Conservation (phyloP, 92 coral and sea anemone species). For the Actinostola sp. region DNA sequence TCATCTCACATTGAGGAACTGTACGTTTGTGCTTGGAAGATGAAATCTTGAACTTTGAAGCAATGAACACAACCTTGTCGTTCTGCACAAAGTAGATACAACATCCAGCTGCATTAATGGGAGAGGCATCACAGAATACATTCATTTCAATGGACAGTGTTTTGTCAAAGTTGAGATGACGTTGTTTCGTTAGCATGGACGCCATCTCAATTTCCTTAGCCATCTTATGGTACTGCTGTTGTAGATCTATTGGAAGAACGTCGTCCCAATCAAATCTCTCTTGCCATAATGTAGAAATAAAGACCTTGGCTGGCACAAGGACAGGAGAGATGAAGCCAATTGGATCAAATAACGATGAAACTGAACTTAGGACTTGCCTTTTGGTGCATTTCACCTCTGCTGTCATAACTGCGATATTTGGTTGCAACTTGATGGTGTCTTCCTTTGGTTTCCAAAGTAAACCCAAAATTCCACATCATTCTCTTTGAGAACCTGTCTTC, state of each 20-base stretch:
- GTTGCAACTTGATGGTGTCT: constrained; percentile 41
- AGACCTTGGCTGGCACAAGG: constrained; percentile 45
- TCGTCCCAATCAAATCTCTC: constrained; percentile 51
- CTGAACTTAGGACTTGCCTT: constrained; percentile 46
- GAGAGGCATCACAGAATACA: constrained; percentile 61
- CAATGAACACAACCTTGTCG: constrained; percentile 42
- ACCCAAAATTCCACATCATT: constrained; percentile 27
- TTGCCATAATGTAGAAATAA: constrained; percentile 49
- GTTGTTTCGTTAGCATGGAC: constrained; percentile 14
- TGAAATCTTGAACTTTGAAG: constrained; percentile 50
- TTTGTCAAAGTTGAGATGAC: constrained; percentile 45
- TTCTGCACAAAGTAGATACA: constrained; percentile 53
- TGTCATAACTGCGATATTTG: constrained; percentile 17
- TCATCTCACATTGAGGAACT: no score
- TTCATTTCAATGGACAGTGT: constrained; percentile 45
- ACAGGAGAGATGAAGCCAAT: constrained; percentile 53
- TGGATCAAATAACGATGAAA: constrained; percentile 51
- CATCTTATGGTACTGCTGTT: constrained; percentile 30
- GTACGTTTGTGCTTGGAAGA: no score
- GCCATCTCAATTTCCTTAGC: constrained; percentile 33
- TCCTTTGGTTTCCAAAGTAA: constrained; percentile 23
- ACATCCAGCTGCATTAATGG: constrained; percentile 44
- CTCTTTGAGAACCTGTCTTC: constrained; percentile 35
- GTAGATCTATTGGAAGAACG: constrained; percentile 33
- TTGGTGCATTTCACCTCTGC: constrained; percentile 36